A percentile compares a stretch with the other conserved stretches of the same genome.
Evolutionary conservation across 2,113 vertebrate genomes (phyloP).

Genomic region (Nesogale talazaci): DNA sequence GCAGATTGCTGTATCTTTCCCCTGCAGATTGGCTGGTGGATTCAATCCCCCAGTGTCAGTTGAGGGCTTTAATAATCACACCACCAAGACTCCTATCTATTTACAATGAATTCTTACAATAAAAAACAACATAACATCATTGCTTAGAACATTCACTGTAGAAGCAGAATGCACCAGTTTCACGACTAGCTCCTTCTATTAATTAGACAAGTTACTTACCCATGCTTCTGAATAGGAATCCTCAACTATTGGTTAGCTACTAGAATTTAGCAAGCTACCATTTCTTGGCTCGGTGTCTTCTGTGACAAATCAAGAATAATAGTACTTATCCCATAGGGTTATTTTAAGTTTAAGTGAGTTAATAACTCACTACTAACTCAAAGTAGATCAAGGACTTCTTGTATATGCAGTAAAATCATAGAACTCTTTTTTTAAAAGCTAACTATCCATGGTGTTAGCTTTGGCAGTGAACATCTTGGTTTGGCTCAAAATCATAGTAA

Average conservation of each 20-base stretch:
- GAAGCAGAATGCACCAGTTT: not conserved
- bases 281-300: not conserved
- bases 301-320: not conserved
- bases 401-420: not conserved
- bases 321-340: not conserved
- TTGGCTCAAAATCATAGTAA: not conserved
- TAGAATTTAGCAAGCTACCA: too few relatives aligned
- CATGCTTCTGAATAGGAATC: too few relatives aligned
- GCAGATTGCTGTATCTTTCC: not conserved
- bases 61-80: too few relatives aligned
- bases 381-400: not conserved
- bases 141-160: not conserved
- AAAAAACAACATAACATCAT: too few relatives aligned
- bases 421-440: not conserved
- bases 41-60: too few relatives aligned
- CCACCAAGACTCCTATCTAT: too few relatives aligned
- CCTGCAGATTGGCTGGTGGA: not conserved
- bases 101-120: too few relatives aligned
- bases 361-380: not conserved
- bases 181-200: too few relatives aligned
- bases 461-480: not conserved
- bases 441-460: not conserved
- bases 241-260: too few relatives aligned
- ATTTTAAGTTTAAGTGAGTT: not conserved
- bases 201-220: too few relatives aligned